Evolutionary conservation across 1,140 invertebrate species (phyloP).

Genomic region (Colletes latitarsis): DNA sequence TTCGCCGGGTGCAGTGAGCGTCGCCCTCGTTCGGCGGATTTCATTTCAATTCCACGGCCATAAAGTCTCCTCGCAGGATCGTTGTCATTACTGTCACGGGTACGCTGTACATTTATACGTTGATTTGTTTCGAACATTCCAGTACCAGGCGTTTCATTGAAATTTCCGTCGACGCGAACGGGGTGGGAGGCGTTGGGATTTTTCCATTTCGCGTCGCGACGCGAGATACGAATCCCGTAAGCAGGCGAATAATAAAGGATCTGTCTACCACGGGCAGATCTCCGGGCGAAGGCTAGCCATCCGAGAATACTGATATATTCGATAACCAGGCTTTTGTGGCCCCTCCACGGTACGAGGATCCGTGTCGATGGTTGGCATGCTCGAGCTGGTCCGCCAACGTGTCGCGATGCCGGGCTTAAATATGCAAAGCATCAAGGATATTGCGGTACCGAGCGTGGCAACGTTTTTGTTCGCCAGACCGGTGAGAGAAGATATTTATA

Average conservation of each 20-base stretch:
- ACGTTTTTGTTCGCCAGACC: background rate
- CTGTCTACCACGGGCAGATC: background rate
- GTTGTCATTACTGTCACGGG: background rate
- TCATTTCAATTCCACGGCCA: background rate
- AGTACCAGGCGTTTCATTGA: background rate
- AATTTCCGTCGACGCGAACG: background rate
- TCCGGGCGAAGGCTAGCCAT: background rate
- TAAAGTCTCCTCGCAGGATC: background rate
- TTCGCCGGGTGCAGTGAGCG: no score
- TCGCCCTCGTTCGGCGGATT: background rate
- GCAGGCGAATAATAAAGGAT: constrained; percentile 4
- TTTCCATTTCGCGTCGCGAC: background rate
- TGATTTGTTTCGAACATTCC: background rate
- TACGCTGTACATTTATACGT: background rate
- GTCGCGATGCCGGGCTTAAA: background rate
- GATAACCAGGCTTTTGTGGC: constrained; percentile 2
- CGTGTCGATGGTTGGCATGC: background rate
- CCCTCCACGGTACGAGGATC: background rate
- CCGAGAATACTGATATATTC: background rate
- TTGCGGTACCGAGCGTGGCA: background rate
- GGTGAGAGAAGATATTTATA: constrained; percentile 16
- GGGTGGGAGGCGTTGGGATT: no score
- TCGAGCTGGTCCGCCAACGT: background rate
- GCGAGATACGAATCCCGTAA: background rate
- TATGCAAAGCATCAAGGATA: background rate